phyloP scores from a whole-genome alignment of 2,888 invertebrate genomes.

The Oscheius sp. region DNA sequence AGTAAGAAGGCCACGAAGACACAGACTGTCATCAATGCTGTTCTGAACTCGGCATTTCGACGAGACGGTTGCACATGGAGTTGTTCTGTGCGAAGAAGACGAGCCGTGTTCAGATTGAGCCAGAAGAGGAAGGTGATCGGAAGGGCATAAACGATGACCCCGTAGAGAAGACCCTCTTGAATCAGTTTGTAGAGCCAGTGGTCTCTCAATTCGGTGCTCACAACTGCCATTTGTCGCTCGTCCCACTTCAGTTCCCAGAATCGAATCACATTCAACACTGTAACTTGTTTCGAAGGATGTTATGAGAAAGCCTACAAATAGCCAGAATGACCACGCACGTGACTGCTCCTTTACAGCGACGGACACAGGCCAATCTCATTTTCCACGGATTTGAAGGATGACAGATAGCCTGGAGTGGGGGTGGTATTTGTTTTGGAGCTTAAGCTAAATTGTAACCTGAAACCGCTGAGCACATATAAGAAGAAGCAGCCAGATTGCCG shows the following conservation, averaged over 20 bases:
- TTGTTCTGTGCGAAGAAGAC: slow-evolving; percentile 41
- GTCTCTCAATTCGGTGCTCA: slow-evolving; percentile 31
- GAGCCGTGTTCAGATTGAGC: slow-evolving; percentile 58
- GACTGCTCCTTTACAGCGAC: slow-evolving; percentile 39
- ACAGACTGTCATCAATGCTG: slow-evolving; percentile 62
- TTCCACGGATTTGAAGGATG: slow-evolving; percentile 62
- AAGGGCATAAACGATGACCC: slow-evolving; percentile 60
- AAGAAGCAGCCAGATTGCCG: slow-evolving; percentile 63
- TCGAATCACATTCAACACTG: slow-evolving; percentile 44
- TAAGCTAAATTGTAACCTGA: slow-evolving; percentile 41
- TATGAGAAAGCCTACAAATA: slow-evolving; percentile 21
- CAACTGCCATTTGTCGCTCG: slow-evolving; percentile 23
- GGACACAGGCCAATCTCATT: slow-evolving; percentile 48
- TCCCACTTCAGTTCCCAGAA: slow-evolving; percentile 45
- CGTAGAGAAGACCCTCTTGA: slow-evolving; percentile 64
- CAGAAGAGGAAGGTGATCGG: slow-evolving; percentile 61
- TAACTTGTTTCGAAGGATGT: background rate
- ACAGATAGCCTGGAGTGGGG: slow-evolving; percentile 52
- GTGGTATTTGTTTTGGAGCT: background rate
- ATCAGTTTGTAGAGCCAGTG: slow-evolving; percentile 42
- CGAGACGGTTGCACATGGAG: slow-evolving; percentile 36
- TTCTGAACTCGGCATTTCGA: slow-evolving; percentile 32
- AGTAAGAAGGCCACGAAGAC: slow-evolving; percentile 63
- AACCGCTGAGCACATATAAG: slow-evolving; percentile 66
- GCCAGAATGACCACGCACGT: slow-evolving; percentile 39